Evolutionary conservation across 2,888 invertebrate species (phyloP).

Genomic region (Cyrtodaria siliqua): DNA sequence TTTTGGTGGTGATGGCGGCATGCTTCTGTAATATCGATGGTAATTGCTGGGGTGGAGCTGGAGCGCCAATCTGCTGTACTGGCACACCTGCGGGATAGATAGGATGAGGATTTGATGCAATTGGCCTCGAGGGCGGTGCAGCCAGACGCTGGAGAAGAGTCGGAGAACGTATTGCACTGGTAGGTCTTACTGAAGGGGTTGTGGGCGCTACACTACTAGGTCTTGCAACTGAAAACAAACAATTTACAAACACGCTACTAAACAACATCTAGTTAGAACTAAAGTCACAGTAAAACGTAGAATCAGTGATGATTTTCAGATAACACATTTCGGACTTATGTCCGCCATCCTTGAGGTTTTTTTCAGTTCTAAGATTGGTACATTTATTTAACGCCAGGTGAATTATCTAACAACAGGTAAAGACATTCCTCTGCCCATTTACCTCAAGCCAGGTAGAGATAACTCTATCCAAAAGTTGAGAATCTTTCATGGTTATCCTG

Average conservation of each 20-base stretch:
- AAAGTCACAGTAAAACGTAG: conserved; percentile 1
- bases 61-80: conserved; percentile 35
- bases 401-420: too few species aligned
- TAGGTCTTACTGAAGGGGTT: conserved; percentile 63
- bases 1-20: conserved; percentile 24
- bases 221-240: conserved; percentile 80
- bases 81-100: conserved; percentile 49
- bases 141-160: conserved; percentile 79
- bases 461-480: too few species aligned
- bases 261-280: conserved; percentile 16
- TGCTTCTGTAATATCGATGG: background rate
- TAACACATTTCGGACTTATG: too few species aligned
- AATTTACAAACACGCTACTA: conserved; percentile 52
- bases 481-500: too few species aligned
- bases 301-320: too few species aligned
- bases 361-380: too few species aligned
- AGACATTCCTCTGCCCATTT: too few species aligned
- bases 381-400: too few species aligned
- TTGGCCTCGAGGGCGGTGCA: conserved; percentile 73
- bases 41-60: conserved; percentile 15
- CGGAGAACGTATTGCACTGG: conserved; percentile 70
- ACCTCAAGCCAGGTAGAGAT: too few species aligned
- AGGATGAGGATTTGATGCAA: conserved; percentile 44
- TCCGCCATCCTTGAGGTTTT: too few species aligned
- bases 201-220: conserved; percentile 67